Evolutionary conservation across 2,797 vertebrate genomes (phyloP).

Genomic region (Melanogrammus aeglefinus): DNA sequence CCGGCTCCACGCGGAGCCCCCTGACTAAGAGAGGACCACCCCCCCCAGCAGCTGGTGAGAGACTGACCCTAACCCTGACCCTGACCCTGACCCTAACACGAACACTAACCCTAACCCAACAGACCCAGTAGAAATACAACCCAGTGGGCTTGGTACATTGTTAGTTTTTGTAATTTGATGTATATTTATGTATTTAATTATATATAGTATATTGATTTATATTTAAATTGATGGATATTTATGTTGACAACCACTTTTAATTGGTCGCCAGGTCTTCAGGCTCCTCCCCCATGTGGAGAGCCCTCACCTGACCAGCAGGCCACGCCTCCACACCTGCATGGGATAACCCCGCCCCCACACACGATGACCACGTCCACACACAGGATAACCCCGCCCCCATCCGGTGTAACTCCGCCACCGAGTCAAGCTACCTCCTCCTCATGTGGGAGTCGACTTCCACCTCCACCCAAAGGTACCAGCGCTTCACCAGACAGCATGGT

Average conservation of each 20-base stretch:
- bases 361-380: background rate
- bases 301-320: background rate
- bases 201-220: too few species aligned
- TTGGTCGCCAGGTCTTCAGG: conserved; percentile 32
- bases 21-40: conserved; percentile 74
- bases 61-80: background rate
- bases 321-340: background rate
- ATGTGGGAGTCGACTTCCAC: conserved; percentile 27
- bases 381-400: background rate
- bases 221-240: background rate
- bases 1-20: conserved; percentile 62
- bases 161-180: too few species aligned
- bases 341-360: background rate
- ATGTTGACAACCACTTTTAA: background rate
- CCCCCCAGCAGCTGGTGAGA: conserved; percentile 44
- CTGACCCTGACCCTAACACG: background rate
- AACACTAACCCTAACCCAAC: too few species aligned
- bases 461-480: conserved; percentile 11
- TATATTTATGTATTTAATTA: background rate
- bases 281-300: conserved; percentile 26
- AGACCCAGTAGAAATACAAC: too few species aligned
- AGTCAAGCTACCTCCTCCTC: background rate
- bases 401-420: background rate
- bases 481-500: too few species aligned
- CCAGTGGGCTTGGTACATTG: too few species aligned